Percentiles rank a stretch among this genome's conserved stretches.
Conservation (phyloP, 1,140 invertebrate species). For the Halesus radiatus region DNA sequence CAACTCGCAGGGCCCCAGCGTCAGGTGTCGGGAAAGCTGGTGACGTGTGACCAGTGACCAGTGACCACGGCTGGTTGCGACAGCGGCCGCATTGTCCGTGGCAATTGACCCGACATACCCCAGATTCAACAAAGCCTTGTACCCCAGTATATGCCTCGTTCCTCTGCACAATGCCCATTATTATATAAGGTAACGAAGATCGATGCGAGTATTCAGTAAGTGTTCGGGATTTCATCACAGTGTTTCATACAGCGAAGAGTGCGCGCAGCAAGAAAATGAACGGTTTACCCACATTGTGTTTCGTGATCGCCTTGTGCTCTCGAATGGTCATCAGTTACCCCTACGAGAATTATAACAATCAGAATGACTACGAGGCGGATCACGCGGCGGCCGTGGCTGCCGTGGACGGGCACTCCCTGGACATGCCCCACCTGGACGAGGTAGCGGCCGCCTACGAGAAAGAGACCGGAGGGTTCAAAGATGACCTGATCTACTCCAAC, state of each 20-base stretch:
- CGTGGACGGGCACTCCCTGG: conserved; percentile 59
- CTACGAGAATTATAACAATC: background rate
- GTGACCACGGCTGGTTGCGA: conserved; percentile 33
- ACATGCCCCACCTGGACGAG: conserved; percentile 55
- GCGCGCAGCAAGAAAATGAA: conserved; percentile 22
- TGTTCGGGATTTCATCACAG: conserved; percentile 32
- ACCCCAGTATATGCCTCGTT: conserved; percentile 37
- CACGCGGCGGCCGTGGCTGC: conserved; percentile 56
- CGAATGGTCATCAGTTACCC: conserved; percentile 13
- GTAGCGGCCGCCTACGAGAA: conserved; percentile 59
- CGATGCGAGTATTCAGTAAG: conserved; percentile 28
- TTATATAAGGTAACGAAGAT: conserved; percentile 43
- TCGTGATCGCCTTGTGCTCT: conserved; percentile 20
- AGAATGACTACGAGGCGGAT: conserved; percentile 1
- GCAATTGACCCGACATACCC: conserved; percentile 43
- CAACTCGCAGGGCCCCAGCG: too few species aligned
- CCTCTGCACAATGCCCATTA: conserved; percentile 21
- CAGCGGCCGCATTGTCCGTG: conserved; percentile 45
- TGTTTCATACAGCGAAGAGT: background rate
- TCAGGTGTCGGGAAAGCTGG: conserved; percentile 7
- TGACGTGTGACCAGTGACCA: too few species aligned
- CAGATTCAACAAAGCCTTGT: conserved; percentile 39
- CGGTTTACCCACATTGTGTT: conserved; percentile 20
- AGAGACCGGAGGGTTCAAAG: conserved; percentile 61
- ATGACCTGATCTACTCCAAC: conserved; percentile 61